Conservation (phyloP, 2,797 vertebrate genomes). For the Parauchenoglanis punctatus region DNA sequence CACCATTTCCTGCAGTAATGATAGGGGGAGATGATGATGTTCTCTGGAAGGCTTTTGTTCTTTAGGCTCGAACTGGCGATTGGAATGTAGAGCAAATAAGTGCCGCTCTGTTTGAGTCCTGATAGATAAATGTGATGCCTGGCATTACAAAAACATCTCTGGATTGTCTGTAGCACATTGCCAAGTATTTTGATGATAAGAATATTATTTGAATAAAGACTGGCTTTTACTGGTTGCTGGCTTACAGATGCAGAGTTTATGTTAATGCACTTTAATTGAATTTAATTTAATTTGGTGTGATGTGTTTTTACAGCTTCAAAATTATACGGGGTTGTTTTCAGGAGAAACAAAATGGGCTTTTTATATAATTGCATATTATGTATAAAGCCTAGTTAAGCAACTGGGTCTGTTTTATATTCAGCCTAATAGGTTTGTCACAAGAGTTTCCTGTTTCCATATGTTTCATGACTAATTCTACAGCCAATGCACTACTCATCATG, state of each 20-base stretch:
- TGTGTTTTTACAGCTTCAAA: neutral
- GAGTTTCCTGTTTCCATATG: slow-evolving; percentile 9
- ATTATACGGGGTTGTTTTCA: neutral
- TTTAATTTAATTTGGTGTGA: neutral
- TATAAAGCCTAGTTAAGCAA: neutral
- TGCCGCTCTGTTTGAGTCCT: neutral
- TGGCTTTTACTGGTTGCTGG: neutral
- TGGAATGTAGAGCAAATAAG: slow-evolving; percentile 28
- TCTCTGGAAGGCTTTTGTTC: neutral
- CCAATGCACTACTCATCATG: neutral
- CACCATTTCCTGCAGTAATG: neutral
- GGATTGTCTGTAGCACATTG: neutral
- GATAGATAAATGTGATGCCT: slow-evolving; percentile 14
- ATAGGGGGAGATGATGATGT: neutral
- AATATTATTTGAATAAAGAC: neutral
- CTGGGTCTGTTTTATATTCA: neutral
- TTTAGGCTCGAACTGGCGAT: neutral
- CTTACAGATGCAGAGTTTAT: neutral
- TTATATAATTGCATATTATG: neutral
- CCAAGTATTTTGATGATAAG: neutral
- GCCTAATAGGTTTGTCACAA: neutral
- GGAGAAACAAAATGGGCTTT: neutral
- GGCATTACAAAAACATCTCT: slow-evolving; percentile 3
- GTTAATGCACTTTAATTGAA: neutral
- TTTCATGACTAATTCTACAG: neutral